Percentiles rank a stretch among this genome's conserved stretches.
These are phyloP conservation scores for Recurvirostra avosetta DNA, from an alignment of 2,113 vertebrate species.

Conservation along the genomic window DNA sequence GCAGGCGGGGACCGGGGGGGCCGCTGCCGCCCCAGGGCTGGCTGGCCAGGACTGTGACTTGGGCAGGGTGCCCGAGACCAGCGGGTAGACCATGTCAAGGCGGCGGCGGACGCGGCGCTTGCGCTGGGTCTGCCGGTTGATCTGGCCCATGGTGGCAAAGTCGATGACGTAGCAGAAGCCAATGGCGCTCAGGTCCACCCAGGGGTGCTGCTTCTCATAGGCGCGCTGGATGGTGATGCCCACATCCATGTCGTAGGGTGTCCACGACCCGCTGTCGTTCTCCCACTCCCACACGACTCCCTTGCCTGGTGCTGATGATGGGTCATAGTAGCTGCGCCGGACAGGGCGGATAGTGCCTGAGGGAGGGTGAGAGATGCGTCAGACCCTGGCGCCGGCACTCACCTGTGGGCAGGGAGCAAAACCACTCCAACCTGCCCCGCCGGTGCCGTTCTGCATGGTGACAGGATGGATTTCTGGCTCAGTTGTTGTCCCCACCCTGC, in stretches of 20 bases:
- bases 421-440: background rate
- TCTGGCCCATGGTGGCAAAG: slow-evolving; percentile 80
- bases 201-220: slow-evolving; percentile 78
- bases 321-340: slow-evolving; percentile 77
- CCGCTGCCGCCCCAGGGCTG: slow-evolving; percentile 1
- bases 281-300: slow-evolving; percentile 83
- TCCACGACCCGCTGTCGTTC: slow-evolving; percentile 77
- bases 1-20: slow-evolving; percentile 75
- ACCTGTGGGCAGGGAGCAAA: background rate
- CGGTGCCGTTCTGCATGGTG: rapidly evolving
- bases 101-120: slow-evolving; percentile 84
- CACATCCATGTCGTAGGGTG: slow-evolving; percentile 78
- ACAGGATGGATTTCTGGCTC: rapidly evolving
- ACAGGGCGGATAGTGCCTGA: slow-evolving; percentile 79
- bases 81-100: slow-evolving; percentile 81
- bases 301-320: slow-evolving; percentile 71
- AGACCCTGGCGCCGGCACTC: background rate
- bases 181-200: slow-evolving; percentile 77
- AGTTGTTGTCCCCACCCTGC: background rate
- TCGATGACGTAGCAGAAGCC: slow-evolving; percentile 81
- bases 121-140: slow-evolving; percentile 80
- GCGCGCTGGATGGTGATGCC: slow-evolving; percentile 78
- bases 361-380: background rate
- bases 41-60: slow-evolving; percentile 77
- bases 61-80: slow-evolving; percentile 79